phyloP scores from a whole-genome alignment of 2,797 vertebrate genomes.

The Diplodus puntazzo region DNA sequence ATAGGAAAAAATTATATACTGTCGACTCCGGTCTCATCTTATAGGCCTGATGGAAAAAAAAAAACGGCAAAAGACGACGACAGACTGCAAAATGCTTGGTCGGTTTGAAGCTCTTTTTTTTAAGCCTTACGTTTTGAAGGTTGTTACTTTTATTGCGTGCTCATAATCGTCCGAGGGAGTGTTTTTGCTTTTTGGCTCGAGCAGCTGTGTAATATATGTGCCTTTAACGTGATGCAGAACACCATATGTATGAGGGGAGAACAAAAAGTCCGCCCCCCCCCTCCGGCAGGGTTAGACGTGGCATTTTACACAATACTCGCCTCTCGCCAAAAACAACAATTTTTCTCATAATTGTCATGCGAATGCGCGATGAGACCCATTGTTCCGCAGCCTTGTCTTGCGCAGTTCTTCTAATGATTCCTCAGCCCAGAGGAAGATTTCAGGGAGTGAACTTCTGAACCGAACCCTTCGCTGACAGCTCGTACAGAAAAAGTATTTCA shows the following conservation, averaged over 20 bases:
- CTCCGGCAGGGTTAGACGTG: slow-evolving; percentile 31
- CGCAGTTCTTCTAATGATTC: slow-evolving; percentile 48
- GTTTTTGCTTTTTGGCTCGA: slow-evolving; percentile 26
- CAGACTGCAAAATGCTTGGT: slow-evolving; percentile 23
- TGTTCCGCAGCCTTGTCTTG: slow-evolving; percentile 52
- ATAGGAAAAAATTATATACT: slow-evolving; percentile 25
- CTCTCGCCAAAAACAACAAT: slow-evolving; percentile 59
- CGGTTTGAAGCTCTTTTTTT: background rate
- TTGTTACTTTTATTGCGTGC: slow-evolving; percentile 29
- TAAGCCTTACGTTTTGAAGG: background rate
- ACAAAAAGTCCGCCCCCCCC: slow-evolving; percentile 28
- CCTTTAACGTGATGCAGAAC: slow-evolving; percentile 41
- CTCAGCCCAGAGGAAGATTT: slow-evolving; percentile 61
- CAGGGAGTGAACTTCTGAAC: slow-evolving; percentile 75
- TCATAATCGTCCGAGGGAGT: slow-evolving; percentile 37
- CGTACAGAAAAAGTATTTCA: slow-evolving; percentile 48
- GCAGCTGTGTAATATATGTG: slow-evolving; percentile 27
- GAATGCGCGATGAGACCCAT: slow-evolving; percentile 47
- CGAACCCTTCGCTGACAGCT: slow-evolving; percentile 62
- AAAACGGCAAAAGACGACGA: slow-evolving; percentile 21
- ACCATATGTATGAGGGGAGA: slow-evolving; percentile 41
- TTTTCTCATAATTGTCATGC: slow-evolving; percentile 59
- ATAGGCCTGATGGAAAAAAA: slow-evolving; percentile 9
- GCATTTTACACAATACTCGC: slow-evolving; percentile 29
- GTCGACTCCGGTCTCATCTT: slow-evolving; percentile 3